phyloP scores from a whole-genome alignment of 1,140 invertebrate genomes.

The Aplysia californica region DNA sequence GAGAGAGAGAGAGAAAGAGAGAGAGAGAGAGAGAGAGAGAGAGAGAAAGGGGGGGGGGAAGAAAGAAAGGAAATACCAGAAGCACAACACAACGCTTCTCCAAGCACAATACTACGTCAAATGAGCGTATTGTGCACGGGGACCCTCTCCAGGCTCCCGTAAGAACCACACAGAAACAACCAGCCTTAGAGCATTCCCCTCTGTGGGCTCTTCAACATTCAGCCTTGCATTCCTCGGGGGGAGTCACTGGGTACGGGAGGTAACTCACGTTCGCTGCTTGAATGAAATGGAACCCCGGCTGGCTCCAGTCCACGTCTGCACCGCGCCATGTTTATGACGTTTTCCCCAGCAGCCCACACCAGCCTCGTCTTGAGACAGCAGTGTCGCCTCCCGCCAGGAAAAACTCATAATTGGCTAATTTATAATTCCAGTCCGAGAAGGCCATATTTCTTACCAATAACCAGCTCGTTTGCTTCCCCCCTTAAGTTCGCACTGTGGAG shows the following conservation, averaged over 20 bases:
- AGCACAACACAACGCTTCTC: too few relatives aligned
- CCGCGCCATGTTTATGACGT: constrained; percentile 7
- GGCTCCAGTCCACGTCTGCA: constrained; percentile 10
- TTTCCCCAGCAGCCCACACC: neutral
- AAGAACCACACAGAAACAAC: too few relatives aligned
- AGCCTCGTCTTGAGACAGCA: neutral
- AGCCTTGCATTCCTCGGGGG: too few relatives aligned
- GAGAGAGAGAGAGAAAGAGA: too few relatives aligned
- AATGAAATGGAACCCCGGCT: constrained; percentile 5
- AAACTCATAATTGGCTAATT: constrained; percentile 24
- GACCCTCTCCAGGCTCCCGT: too few relatives aligned
- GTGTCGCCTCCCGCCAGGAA: neutral
- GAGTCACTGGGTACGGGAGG: constrained; percentile 16
- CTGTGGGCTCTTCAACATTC: too few relatives aligned
- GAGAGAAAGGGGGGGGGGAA: too few relatives aligned
- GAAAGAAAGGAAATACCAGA: too few relatives aligned
- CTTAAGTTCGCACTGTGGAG: neutral
- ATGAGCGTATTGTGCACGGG: too few relatives aligned
- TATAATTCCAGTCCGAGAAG: constrained; percentile 5
- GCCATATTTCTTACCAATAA: constrained; percentile 1
- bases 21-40: too few relatives aligned
- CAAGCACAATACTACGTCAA: too few relatives aligned
- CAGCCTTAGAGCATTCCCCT: too few relatives aligned
- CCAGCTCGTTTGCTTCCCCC: neutral
- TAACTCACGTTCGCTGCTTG: neutral